These are phyloP conservation scores for Varanus salvator DNA, from an alignment of 2,113 vertebrate genomes.

Conservation along the genomic window DNA sequence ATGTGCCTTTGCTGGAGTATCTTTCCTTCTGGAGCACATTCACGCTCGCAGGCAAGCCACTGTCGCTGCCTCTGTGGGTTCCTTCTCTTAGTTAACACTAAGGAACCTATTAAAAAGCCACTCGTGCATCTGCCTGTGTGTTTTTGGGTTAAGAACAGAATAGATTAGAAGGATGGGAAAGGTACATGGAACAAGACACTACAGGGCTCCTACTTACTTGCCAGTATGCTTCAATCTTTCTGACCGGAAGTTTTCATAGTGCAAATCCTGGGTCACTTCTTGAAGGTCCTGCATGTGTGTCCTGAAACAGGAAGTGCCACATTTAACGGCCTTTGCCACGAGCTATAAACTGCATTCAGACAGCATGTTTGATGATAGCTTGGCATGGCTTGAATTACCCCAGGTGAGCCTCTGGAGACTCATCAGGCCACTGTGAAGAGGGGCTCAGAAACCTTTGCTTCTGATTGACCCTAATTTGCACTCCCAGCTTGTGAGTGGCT, in stretches of 20 bases:
- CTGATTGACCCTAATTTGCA: background rate
- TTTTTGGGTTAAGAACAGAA: background rate
- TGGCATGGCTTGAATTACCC: background rate
- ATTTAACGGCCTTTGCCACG: slow-evolving; percentile 35
- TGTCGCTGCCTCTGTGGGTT: background rate
- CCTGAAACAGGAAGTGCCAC: slow-evolving; percentile 61
- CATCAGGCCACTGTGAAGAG: background rate
- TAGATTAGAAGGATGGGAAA: background rate
- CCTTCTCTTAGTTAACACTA: background rate
- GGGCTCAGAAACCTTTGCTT: background rate
- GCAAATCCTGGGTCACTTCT: slow-evolving; percentile 90
- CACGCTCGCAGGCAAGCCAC: too few relatives aligned
- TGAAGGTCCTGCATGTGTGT: slow-evolving; percentile 93
- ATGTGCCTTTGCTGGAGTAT: background rate
- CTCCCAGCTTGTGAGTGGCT: background rate
- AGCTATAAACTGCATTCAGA: background rate
- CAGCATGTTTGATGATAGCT: background rate
- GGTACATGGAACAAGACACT: background rate
- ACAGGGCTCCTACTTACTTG: slow-evolving; percentile 73
- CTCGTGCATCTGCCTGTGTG: background rate
- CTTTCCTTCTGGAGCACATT: background rate
- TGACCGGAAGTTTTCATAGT: slow-evolving; percentile 92
- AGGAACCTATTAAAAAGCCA: background rate
- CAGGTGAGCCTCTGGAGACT: background rate
- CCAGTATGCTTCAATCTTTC: slow-evolving; percentile 88